Evolutionary conservation across 2,888 invertebrate species (phyloP).

Genomic region (Scaptomyza flava): DNA sequence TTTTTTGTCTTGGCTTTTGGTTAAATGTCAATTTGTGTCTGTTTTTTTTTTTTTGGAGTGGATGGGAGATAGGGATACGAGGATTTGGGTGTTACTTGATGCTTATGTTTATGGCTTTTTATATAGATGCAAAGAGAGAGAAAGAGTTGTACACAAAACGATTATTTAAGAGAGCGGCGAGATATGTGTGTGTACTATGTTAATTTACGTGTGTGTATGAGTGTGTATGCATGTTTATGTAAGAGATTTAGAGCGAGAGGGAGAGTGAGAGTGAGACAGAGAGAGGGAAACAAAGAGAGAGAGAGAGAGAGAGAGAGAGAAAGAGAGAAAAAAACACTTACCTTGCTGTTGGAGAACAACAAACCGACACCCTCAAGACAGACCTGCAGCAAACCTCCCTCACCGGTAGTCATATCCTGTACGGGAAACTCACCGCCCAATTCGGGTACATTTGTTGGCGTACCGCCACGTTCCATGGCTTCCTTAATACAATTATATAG

Average conservation of each 20-base stretch:
- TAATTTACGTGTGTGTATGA: slow-evolving; percentile 11
- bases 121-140: slow-evolving; percentile 63
- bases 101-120: slow-evolving; percentile 53
- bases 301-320: slow-evolving; percentile 16
- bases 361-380: slow-evolving; percentile 99
- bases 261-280: slow-evolving; percentile 10
- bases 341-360: slow-evolving; percentile 99
- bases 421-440: slow-evolving; percentile 98
- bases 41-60: slow-evolving; percentile 6
- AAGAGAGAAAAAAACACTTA: slow-evolving; percentile 85
- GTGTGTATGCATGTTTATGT: slow-evolving; percentile 20
- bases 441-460: slow-evolving; percentile 85
- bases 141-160: slow-evolving; percentile 63
- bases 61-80: background rate
- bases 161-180: slow-evolving; percentile 62
- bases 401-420: slow-evolving; percentile 98
- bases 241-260: slow-evolving; percentile 11
- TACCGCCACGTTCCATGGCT: slow-evolving; percentile 97
- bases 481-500: slow-evolving; percentile 99
- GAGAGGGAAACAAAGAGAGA: slow-evolving; percentile 17
- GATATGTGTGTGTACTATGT: slow-evolving; percentile 16
- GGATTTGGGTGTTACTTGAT: slow-evolving; percentile 35
- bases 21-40: slow-evolving; percentile 36
- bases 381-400: slow-evolving; percentile 98
- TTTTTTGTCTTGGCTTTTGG: slow-evolving; percentile 27